Conservation (phyloP, 64 coral and sea anemone genomes). For the Montipora cactus region DNA sequence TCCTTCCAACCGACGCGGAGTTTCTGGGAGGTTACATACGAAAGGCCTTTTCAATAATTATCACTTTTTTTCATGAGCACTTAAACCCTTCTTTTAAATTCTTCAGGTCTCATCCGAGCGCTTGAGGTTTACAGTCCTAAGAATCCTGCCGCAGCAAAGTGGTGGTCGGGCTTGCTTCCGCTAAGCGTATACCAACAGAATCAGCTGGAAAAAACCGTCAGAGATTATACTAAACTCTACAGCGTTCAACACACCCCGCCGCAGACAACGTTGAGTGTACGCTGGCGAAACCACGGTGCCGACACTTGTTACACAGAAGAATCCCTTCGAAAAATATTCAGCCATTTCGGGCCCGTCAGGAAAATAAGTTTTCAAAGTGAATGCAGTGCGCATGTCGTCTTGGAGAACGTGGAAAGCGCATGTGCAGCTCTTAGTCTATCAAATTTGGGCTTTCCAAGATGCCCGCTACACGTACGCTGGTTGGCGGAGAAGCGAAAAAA, state of each 20-base stretch:
- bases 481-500: conserved; percentile 15
- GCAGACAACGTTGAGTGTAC: conserved; percentile 3
- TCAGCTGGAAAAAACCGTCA: conserved; percentile 12
- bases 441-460: conserved; percentile 33
- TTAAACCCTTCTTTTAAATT: background rate
- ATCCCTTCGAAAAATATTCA: conserved; percentile 31
- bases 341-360: conserved; percentile 26
- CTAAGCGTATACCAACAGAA: conserved; percentile 36
- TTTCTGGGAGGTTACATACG: too few relatives aligned
- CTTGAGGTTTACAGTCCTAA: conserved; percentile 39
- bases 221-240: conserved; percentile 37
- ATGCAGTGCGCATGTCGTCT: conserved; percentile 39
- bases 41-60: too few relatives aligned
- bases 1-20: too few relatives aligned
- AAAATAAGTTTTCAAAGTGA: conserved; percentile 54
- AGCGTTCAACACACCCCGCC: conserved; percentile 48
- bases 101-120: conserved; percentile 23
- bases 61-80: background rate
- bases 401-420: conserved; percentile 35
- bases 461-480: conserved; percentile 30
- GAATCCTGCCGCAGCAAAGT: conserved; percentile 24
- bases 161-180: conserved; percentile 16
- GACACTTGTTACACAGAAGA: conserved; percentile 6
- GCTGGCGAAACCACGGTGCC: conserved; percentile 26
- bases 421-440: conserved; percentile 32